phyloP scores from a whole-genome alignment of 2,888 invertebrate species.

The Pammene fasciana region DNA sequence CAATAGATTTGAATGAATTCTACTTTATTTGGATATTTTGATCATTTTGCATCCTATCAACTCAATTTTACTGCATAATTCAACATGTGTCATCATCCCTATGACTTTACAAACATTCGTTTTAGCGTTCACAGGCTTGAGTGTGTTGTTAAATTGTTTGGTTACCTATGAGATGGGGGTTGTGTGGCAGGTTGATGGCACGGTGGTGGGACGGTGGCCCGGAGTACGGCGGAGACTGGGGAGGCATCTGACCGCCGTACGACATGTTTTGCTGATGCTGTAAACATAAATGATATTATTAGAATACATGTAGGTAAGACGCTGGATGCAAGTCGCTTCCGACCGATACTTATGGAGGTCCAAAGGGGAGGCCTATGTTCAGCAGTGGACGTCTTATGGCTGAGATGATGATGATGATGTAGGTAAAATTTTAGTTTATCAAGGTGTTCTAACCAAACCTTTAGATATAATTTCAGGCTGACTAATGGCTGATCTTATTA shows the following conservation, averaged over 20 bases:
- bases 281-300: background rate
- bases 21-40: too few species aligned
- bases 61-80: too few species aligned
- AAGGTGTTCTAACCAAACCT: background rate
- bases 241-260: constrained; percentile 68
- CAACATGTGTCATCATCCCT: too few species aligned
- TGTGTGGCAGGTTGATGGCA: constrained; percentile 77
- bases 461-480: background rate
- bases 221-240: constrained; percentile 78
- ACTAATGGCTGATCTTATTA: too few species aligned
- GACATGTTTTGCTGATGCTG: constrained; percentile 63
- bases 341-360: too few species aligned
- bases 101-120: too few species aligned
- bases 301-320: background rate
- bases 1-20: too few species aligned
- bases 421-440: background rate
- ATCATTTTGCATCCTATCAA: too few species aligned
- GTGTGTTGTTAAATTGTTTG: background rate
- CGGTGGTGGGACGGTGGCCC: constrained; percentile 78
- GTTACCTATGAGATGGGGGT: constrained; percentile 79
- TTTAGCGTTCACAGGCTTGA: background rate
- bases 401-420: too few species aligned
- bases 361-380: too few species aligned
- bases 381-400: too few species aligned
- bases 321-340: too few species aligned